These are phyloP conservation scores for Megaleporinus macrocephalus DNA, from an alignment of 2,113 vertebrate genomes.

Conservation along the genomic window DNA sequence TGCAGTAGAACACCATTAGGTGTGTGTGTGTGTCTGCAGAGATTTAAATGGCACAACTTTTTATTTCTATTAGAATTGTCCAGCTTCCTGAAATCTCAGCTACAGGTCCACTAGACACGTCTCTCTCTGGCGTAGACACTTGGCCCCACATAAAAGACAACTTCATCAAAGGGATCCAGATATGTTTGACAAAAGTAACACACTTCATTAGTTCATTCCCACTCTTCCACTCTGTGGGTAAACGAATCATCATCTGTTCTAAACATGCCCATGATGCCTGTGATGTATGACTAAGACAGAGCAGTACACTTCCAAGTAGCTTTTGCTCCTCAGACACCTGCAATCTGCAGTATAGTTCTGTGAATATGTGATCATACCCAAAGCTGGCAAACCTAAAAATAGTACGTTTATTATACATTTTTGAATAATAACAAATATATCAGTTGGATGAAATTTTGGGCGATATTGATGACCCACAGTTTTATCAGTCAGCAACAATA, in stretches of 20 bases:
- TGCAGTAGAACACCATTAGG: background rate
- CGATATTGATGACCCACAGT: too few species aligned
- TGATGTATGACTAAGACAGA: background rate
- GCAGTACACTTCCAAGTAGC: too few species aligned
- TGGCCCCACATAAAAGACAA: background rate
- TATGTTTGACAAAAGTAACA: background rate
- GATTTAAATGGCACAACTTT: slow-evolving; percentile 40
- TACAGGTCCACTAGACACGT: background rate
- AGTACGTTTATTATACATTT: too few species aligned
- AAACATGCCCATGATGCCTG: background rate
- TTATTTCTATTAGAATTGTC: slow-evolving; percentile 7
- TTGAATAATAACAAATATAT: too few species aligned
- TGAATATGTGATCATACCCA: background rate
- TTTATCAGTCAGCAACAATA: too few species aligned
- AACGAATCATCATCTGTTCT: background rate
- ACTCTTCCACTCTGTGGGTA: background rate
- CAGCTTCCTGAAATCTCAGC: slow-evolving; percentile 20
- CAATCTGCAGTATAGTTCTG: background rate
- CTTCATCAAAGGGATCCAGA: background rate
- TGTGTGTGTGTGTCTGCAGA: slow-evolving; percentile 31
- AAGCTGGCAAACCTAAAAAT: too few species aligned
- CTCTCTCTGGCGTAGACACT: background rate
- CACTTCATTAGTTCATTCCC: background rate
- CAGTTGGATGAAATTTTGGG: too few species aligned
- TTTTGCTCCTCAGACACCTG: background rate